phyloP scores from a whole-genome alignment of 2,113 vertebrate species.

The Azemiops feae region DNA sequence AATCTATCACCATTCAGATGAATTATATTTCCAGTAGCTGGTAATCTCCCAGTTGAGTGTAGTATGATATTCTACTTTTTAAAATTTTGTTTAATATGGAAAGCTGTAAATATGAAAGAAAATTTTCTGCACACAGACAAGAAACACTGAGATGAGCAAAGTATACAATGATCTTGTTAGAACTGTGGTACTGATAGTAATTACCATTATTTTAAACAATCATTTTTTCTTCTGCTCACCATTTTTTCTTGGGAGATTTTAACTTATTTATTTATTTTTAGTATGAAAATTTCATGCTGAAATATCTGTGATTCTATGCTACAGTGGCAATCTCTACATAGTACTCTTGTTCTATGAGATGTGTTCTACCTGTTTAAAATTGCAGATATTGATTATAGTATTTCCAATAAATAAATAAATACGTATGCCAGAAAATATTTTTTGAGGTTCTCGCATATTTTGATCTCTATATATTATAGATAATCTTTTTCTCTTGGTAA shows the following conservation, averaged over 20 bases:
- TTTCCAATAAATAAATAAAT: background rate
- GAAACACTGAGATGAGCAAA: background rate
- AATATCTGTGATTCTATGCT: background rate
- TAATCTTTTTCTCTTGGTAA: background rate
- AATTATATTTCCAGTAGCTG: background rate
- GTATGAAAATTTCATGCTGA: background rate
- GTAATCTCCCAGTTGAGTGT: background rate
- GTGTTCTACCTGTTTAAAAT: background rate
- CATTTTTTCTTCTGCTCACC: background rate
- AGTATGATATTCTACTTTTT: background rate
- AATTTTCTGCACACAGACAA: background rate
- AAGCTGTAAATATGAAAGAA: background rate
- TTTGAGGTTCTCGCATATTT: background rate
- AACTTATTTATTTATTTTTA: slow-evolving; percentile 1
- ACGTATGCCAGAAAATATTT: background rate
- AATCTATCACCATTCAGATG: background rate
- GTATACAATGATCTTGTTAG: background rate
- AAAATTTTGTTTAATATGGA: background rate
- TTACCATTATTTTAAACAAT: background rate
- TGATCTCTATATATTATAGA: background rate
- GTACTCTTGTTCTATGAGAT: background rate
- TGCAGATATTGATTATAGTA: background rate
- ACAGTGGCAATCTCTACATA: background rate
- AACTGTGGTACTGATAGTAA: background rate
- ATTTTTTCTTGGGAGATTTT: background rate